These are phyloP conservation scores for Aradus depressus DNA, from an alignment of 2,888 invertebrate genomes.

Conservation along the genomic window DNA sequence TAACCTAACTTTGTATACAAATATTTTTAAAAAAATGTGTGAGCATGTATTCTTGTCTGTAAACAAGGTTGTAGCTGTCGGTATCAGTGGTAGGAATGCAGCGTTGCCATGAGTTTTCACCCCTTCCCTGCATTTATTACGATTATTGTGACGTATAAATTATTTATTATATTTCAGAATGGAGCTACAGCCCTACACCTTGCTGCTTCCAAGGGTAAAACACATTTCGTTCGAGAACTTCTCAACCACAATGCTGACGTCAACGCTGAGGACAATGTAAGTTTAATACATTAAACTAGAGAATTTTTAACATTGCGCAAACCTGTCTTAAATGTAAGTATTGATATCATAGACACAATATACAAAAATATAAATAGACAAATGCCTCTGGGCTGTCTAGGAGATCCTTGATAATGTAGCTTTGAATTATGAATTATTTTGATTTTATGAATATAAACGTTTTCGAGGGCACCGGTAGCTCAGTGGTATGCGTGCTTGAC, in stretches of 20 bases:
- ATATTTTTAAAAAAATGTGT: not conserved
- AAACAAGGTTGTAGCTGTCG: no score
- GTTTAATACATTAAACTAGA: constrained; percentile 26
- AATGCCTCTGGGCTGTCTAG: no score
- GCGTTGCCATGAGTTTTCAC: no score
- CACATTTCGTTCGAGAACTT: constrained; percentile 70
- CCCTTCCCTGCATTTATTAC: not conserved
- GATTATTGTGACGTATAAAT: not conserved
- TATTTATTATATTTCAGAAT: constrained; percentile 49
- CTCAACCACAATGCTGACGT: constrained; percentile 86
- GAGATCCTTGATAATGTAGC: no score
- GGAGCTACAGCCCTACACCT: constrained; percentile 88
- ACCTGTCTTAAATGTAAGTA: no score
- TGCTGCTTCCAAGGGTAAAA: constrained; percentile 75
- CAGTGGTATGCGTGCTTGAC: no score
- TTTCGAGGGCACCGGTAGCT: no score
- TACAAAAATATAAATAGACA: no score
- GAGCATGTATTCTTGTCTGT: not conserved
- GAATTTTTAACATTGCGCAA: not conserved
- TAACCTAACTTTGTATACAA: not conserved
- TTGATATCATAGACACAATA: no score
- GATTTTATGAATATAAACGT: no score
- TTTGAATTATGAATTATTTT: no score
- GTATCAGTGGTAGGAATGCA: no score
- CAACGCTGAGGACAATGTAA: constrained; percentile 70